Evolutionary conservation across 2,113 vertebrate genomes (phyloP).

Genomic region (Nymphicus hollandicus): DNA sequence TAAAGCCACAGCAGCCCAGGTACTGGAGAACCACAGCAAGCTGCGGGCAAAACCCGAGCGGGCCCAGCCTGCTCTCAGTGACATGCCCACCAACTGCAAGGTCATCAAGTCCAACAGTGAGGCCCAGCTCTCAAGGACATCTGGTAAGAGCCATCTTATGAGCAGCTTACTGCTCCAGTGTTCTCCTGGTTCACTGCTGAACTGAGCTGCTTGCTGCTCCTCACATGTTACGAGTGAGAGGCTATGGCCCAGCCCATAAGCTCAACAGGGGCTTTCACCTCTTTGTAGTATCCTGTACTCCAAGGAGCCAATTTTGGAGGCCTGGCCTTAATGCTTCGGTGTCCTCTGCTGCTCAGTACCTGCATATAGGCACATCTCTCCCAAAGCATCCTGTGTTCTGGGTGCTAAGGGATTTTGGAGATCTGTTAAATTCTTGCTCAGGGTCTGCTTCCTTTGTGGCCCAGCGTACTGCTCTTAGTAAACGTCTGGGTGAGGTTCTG

Average conservation of each 20-base stretch:
- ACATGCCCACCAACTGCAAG: conserved; percentile 27
- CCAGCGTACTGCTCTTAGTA: not conserved
- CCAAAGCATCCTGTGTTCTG: not conserved
- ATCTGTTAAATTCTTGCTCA: not conserved
- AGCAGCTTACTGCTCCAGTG: not conserved
- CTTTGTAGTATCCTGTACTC: not conserved
- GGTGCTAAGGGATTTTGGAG: not conserved
- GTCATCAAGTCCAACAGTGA: conserved; percentile 26
- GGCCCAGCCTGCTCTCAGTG: not conserved
- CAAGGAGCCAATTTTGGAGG: not conserved
- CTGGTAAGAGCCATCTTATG: conserved; percentile 74
- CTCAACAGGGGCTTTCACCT: not conserved
- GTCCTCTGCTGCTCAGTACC: not conserved
- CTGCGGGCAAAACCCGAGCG: not conserved
- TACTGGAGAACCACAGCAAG: conserved; percentile 26
- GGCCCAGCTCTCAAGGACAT: conserved; percentile 56
- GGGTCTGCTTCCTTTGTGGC: not conserved
- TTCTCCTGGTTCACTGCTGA: not conserved
- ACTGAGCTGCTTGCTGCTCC: not conserved
- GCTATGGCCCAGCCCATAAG: fast-evolving
- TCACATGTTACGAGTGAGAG: fast-evolving
- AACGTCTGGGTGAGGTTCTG: not conserved
- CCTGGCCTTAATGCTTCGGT: not conserved
- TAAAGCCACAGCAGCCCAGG: not conserved
- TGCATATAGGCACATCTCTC: not conserved